Evolutionary conservation across 2,888 invertebrate species (phyloP), one percentile per base, ranked within the genome.

Genomic region (Erynnis tages): DNA sequence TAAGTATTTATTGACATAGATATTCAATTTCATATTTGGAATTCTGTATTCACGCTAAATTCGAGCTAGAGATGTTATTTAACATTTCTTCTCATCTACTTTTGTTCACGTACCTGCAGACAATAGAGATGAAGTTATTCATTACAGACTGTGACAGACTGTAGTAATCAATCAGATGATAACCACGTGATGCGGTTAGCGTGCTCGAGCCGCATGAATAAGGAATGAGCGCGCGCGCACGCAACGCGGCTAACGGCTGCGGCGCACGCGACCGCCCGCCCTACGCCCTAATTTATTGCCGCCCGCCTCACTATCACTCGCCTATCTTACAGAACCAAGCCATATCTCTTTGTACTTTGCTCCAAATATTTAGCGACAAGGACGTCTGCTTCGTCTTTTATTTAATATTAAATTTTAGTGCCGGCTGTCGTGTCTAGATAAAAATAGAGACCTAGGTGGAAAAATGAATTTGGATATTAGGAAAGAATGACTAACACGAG

Each of bases 161-260:
- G 6, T 23, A 7, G 11, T 16, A 40, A 48, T 48, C 48, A 48
- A 40, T 19, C 30, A 38, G 52, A 61, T 60, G 60, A 58, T 58
- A 59, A 61, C 61, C 61, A 66, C 61, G 60, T 61, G 62, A 54
- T 45, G 50, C 50, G 37, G 40, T 54, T 81, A 66, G 87, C 86
- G 86, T 84, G 88, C 69, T 62, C 57, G 61, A 62, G 62, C 72
- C 71, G 80, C 78, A 87, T 89, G 89, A 88, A 88, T 88, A 88
- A 82, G 77, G 75, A 85, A 89, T 84, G 88, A 87, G 84, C 82
- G 86, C 86, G 71, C 65, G 86, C 87, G 88, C 88, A 88, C 89
- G 88, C 87, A 76, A 86, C 77, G 74, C 81, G 68, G 71, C 76
- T 71, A 78, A 79, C 79, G 66, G 75, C 80, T 74, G 68, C 65